Base-by-base conservation (phyloP, 37 sponge, comb jelly and placozoan genomes). In the Aplysina aerophoba region DNA sequence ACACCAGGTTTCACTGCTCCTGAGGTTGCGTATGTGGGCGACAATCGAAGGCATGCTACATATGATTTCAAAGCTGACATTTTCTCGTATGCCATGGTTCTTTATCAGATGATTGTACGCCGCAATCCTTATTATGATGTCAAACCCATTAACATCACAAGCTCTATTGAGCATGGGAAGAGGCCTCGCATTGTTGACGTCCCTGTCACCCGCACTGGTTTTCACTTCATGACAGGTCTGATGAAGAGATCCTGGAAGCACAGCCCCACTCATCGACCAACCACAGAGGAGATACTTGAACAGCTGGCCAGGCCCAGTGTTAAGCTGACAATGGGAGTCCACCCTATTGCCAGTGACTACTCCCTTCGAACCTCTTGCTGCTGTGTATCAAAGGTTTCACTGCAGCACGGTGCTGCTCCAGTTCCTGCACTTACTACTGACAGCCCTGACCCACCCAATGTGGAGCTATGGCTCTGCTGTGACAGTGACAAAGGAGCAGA, bases 301-400 rank as follows among this genome's bases (percentile, higher is more conserved):
- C 56, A 79, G 17, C 35, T 93, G 38, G 82, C 81, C 37, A 58
- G 33, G 0, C 35, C 88, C 0, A 15, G 79, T 30, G 74, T 83
- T 36, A 88, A 93, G 88, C 81, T 83, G 4, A 53, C 88, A n/a
- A 93, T 93, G 91, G 81, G 77, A 24, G 88, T 93, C 13, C 50
- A 65, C 24, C 85, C 90, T 11, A 79, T 93, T 36, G 82, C 67
- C 28, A 85, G 94, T 79, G 77, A 81, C 56, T 68, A 63, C 34
- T 67, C 82, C 0, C n/a, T 87, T 36, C 55, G 59, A 8, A 37
- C 82, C 11, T 82, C 82, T 0, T 72, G 73, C 31, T 75, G 78
- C 25, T 75, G 3, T 19, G 12, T 93, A 28, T 85, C 53, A 14
- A 50, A 22, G 25, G 13, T 54, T 19, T 40, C 21, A 30, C 21